Conservation (phyloP, 2,888 invertebrate species). For the Eupithecia centaureata region DNA sequence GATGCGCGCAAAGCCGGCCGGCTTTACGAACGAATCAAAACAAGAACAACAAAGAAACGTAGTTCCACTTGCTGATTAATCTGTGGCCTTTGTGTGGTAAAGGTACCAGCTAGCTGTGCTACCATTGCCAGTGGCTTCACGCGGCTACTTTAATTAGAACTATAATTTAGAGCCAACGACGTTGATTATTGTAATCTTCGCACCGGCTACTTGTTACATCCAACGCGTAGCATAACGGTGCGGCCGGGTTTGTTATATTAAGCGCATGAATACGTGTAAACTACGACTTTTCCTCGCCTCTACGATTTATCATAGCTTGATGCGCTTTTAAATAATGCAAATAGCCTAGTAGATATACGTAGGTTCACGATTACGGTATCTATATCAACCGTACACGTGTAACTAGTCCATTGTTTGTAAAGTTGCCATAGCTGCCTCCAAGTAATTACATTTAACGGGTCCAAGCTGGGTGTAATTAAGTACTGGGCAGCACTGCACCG, state of each 20-base stretch:
- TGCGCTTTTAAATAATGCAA: conserved; percentile 32
- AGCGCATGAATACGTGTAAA: conserved; percentile 55
- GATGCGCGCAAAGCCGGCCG: conserved; percentile 42
- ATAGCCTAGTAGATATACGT: conserved; percentile 22
- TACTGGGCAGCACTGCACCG: not conserved
- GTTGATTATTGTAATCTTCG: conserved; percentile 57
- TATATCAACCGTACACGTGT: conserved; percentile 46
- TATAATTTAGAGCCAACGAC: conserved; percentile 42
- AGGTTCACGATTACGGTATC: conserved; percentile 20
- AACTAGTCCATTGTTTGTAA: conserved; percentile 50
- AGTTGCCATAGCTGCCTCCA: conserved; percentile 38
- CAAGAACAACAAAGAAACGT: conserved; percentile 36
- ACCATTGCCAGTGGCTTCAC: not conserved
- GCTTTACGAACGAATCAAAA: conserved; percentile 35
- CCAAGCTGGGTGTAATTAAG: not conserved
- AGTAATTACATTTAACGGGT: conserved; percentile 40
- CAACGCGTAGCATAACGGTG: conserved; percentile 56
- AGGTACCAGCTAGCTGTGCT: conserved; percentile 12
- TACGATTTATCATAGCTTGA: conserved; percentile 25
- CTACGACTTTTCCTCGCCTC: no score
- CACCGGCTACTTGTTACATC: conserved; percentile 55
- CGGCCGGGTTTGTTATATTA: conserved; percentile 57
- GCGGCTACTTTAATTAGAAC: conserved; percentile 43
- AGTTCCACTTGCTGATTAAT: conserved; percentile 4
- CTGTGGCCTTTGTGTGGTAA: conserved; percentile 4